Percentiles rank a stretch among this genome's conserved stretches.
Conservation (phyloP, 2,113 vertebrate species). For the Channa maculata region DNA sequence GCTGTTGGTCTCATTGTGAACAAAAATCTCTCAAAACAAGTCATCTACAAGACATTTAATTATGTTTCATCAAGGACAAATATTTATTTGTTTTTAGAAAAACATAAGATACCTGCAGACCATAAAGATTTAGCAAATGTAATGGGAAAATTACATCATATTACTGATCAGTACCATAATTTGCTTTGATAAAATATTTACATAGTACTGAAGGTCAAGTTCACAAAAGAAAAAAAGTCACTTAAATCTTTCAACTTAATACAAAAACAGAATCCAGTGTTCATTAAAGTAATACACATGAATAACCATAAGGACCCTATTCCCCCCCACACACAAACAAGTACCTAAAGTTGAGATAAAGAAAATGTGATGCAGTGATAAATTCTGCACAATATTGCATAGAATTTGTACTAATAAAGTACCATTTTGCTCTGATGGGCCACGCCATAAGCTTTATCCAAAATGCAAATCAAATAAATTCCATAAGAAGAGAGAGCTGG, state of each 20-base stretch:
- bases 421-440: not conserved
- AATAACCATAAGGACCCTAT: not conserved
- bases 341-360: not conserved
- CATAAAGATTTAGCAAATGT: slow-evolving; percentile 10
- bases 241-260: slow-evolving; percentile 21
- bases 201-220: slow-evolving; percentile 17
- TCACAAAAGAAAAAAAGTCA: slow-evolving; percentile 3
- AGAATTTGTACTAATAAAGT: slow-evolving; percentile 1
- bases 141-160: slow-evolving; percentile 2
- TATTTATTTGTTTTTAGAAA: slow-evolving; percentile 58
- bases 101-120: slow-evolving; percentile 24
- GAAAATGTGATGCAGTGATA: not conserved
- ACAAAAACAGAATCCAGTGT: slow-evolving; percentile 13
- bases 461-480: slow-evolving; percentile 6
- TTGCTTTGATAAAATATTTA: slow-evolving; percentile 26
- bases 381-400: slow-evolving; percentile 35
- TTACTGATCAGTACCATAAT: slow-evolving; percentile 11
- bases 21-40: too few species aligned
- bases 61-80: not conserved
- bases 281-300: not conserved
- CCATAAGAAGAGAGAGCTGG: not conserved
- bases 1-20: too few species aligned
- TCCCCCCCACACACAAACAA: not conserved
- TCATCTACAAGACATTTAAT: too few species aligned
- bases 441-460: not conserved